Percentiles rank a stretch among this genome's conserved stretches.
phyloP scores from a whole-genome alignment of 2,797 vertebrate species.

The Semotilus atromaculatus region DNA sequence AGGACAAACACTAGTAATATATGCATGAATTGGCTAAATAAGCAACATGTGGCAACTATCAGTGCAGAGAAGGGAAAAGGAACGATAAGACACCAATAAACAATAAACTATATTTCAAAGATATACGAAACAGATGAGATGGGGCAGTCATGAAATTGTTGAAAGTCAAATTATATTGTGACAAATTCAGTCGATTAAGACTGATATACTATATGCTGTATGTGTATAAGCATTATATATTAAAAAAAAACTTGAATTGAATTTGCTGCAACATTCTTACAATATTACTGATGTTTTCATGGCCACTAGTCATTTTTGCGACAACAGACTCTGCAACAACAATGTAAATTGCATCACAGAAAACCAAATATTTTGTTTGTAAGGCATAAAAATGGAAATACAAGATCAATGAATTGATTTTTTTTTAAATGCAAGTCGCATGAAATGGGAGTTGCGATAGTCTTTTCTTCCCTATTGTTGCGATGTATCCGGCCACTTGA shows the following conservation, averaged over 20 bases:
- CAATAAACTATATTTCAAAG: neutral
- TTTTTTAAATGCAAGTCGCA: no score
- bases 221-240: no score
- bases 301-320: no score
- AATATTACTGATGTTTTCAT: no score
- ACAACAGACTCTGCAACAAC: no score
- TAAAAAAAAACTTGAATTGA: no score
- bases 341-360: neutral
- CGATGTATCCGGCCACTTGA: neutral
- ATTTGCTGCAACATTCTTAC: no score
- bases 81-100: neutral
- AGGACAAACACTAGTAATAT: neutral
- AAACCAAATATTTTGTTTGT: neutral
- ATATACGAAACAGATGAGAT: neutral
- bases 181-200: no score
- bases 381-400: neutral
- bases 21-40: neutral
- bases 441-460: neutral
- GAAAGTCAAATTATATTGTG: neutral
- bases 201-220: no score
- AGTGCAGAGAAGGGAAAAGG: neutral
- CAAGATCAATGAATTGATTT: accelerated
- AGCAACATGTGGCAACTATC: neutral
- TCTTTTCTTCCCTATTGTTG: neutral
- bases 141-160: neutral